These are phyloP conservation scores for Hecatera dysodea DNA, from an alignment of 2,888 invertebrate genomes.

Conservation along the genomic window DNA sequence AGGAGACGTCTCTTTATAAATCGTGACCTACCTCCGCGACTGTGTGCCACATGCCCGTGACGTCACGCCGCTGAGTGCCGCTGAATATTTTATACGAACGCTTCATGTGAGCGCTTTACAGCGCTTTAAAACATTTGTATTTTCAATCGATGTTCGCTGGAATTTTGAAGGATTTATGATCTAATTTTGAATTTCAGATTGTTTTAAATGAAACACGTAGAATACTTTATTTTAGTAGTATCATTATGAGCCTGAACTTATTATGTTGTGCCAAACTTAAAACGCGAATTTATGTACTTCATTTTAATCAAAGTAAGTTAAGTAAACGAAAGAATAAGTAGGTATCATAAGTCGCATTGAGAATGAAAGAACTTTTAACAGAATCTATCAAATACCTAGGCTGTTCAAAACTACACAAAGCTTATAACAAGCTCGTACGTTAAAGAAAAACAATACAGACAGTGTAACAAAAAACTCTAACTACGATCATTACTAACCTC, in stretches of 20 bases:
- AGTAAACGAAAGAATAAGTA: too few species aligned
- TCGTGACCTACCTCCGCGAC: conserved; percentile 23
- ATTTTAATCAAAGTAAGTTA: too few species aligned
- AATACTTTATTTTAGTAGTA: not conserved
- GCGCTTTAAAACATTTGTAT: conserved; percentile 43
- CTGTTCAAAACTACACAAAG: not conserved
- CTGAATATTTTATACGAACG: conserved; percentile 56
- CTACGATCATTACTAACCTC: conserved; percentile 32
- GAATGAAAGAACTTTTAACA: not conserved
- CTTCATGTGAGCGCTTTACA: conserved; percentile 39
- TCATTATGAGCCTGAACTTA: not conserved
- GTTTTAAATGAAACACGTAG: not conserved
- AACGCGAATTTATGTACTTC: too few species aligned
- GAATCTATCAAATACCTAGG: not conserved
- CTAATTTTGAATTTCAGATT: not conserved
- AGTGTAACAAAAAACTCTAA: conserved; percentile 16
- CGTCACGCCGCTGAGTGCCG: conserved; percentile 45
- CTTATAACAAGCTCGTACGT: not conserved
- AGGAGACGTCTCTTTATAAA: not conserved
- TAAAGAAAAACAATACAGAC: conserved; percentile 7
- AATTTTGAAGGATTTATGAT: conserved; percentile 16
- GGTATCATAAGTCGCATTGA: too few species aligned
- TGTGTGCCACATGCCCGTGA: conserved; percentile 42
- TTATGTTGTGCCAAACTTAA: not conserved
- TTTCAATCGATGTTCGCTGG: conserved; percentile 20